Base-by-base conservation (phyloP, 2,888 invertebrate species). In the Lissonota sp. region DNA sequence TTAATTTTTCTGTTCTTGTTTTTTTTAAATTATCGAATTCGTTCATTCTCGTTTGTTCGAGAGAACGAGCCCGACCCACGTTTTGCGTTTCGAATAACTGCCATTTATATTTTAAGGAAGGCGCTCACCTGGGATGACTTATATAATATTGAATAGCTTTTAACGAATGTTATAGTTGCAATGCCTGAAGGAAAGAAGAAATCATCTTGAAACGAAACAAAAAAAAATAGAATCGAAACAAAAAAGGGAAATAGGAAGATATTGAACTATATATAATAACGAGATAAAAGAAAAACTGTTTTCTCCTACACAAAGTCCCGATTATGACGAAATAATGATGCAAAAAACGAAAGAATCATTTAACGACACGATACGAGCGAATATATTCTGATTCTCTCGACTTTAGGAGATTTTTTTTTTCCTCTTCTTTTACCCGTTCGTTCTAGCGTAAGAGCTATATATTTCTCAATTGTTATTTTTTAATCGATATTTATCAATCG, bases 81-180 rank as follows among this genome's bases (percentile, higher is more conserved):
- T 88, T n/a, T 88, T 87, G 88, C 80, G 80, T 86, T 86, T 86
- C 78, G 26, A 83, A 88, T 86, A 85, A 91, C 91, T 91, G 90
- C 90, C 90, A 91, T 90, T 26, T 26, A 89, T 90, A 89, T 90
- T 90, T 91, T 89, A 90, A 88, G 85, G 86, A 86, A 86, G 87
- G 89, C 90, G 89, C 90, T 91, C 90, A 91, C 90, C 90, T 91
- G 91, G 91, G 89, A 91, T 88, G 87, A 87, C 83, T 87, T 87
- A 88, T 87, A 88, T 88, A 88, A 89, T 88, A 91, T 87, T 88
- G 87, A 86, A 87, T 90, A 90, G 90, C 90, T 91, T 91, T 90
- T 91, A 91, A 91, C 86, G 86, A 89, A 90, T 91, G 89, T 91
- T 92, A 88, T 89, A 88, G 85, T 84, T 85, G 86, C 86, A 86